A percentile compares a stretch with the other conserved stretches of the same genome.
phyloP scores from a whole-genome alignment of 2,797 vertebrate genomes.

The Nothura maculosa region DNA sequence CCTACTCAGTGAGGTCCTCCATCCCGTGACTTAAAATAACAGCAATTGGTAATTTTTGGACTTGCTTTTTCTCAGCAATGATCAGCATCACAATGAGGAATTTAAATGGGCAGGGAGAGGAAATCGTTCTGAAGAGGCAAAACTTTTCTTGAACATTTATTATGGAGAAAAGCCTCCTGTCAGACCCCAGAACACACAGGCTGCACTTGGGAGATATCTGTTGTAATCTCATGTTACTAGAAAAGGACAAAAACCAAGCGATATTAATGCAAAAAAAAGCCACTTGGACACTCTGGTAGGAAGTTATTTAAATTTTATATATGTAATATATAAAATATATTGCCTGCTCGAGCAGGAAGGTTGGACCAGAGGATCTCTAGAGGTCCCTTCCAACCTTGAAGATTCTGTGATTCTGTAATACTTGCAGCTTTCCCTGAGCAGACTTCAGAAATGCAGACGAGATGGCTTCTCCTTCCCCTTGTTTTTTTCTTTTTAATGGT shows the following conservation, averaged over 20 bases:
- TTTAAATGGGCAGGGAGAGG: not conserved
- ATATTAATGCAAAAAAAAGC: not conserved
- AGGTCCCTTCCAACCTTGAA: too few species aligned
- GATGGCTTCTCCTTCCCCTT: not conserved
- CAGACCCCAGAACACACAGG: not conserved
- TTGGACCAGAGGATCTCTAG: too few species aligned
- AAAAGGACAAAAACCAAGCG: slow-evolving; percentile 5
- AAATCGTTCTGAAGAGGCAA: slow-evolving; percentile 51
- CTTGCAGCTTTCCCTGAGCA: not conserved
- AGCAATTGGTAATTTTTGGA: not conserved
- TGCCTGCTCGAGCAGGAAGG: too few species aligned
- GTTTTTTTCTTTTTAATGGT: not conserved
- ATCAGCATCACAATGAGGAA: not conserved
- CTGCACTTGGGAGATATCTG: not conserved
- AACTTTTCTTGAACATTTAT: slow-evolving; percentile 49
- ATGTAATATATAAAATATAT: too few species aligned
- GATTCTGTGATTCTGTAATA: too few species aligned
- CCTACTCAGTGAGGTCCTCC: not conserved
- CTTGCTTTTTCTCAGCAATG: not conserved
- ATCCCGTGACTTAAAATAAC: not conserved
- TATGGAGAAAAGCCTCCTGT: not conserved
- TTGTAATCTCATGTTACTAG: not conserved
- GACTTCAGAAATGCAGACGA: not conserved
- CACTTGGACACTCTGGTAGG: accelerated
- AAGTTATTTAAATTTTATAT: not conserved